Base-by-base conservation (phyloP, 2,113 vertebrate species). In the Varanus komodoensis region DNA sequence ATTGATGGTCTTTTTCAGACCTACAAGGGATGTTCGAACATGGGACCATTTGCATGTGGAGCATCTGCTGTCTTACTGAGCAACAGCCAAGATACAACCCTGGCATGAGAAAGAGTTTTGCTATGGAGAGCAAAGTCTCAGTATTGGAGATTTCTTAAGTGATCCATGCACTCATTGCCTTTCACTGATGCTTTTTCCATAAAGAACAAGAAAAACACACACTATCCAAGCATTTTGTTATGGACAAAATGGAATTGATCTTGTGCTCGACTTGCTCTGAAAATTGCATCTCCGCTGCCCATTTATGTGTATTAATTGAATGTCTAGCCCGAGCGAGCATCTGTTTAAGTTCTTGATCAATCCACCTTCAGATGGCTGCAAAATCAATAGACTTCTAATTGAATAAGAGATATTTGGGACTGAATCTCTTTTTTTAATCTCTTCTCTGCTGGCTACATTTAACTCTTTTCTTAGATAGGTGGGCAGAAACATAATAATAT, bases 301-400 rank as follows among this genome's bases (percentile, higher is more conserved):
- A 0, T 94, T 96, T 96, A 92, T 92, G 94, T 92, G 90, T 93
- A 91, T 94, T 96, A 96, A 96, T 94, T 93, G 94, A 93, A 84
- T 25, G 88, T 84, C 92, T 95, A 95, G 94, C 96, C 94, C 27
- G 17, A 92, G 91, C 82, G 68, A 0, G 0, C 0, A 14, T 91
- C 93, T 96, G 95, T 93, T 96, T 96, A 96, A 96, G 93, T 87
- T 93, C 93, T 92, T 95, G 93, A 92, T 96, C 95, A 95, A 95
- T 93, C 93, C 85, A 73, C 92, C 87, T 91, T 89, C 5, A 44
- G 90, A 93, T 87, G 84, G 82, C 92, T 92, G 90, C 3, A 82
- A 71, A 93, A 96, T 96, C 95, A 94, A 95, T 96, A 94, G 89
- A 82, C 89, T 86, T 91, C 93, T 95, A 94, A 96, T 96, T 94